Conservation (phyloP, 2,797 vertebrate species). For the Eptatretus atami region DNA sequence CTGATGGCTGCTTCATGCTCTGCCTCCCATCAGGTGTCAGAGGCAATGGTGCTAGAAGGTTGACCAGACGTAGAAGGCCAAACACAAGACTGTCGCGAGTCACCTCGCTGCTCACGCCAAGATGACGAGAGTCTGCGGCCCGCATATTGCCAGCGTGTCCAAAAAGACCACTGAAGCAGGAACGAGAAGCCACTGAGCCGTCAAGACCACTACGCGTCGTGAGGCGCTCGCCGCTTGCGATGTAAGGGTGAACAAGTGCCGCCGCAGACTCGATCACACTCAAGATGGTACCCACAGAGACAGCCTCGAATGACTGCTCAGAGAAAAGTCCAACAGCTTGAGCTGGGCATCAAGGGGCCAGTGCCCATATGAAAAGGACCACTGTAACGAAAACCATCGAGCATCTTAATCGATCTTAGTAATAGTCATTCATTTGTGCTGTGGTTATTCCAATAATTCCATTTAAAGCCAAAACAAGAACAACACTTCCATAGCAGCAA, state of each 20-base stretch:
- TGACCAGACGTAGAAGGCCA: conserved; percentile 72
- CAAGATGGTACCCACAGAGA: conserved; percentile 70
- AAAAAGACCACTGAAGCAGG: conserved; percentile 84
- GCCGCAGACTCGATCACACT: conserved; percentile 85
- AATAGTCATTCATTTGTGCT: no score
- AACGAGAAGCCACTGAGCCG: conserved; percentile 71
- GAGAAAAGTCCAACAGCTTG: conserved; percentile 73
- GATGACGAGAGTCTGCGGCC: conserved; percentile 58
- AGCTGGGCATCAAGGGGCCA: conserved; percentile 80
- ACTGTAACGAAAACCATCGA: conserved; percentile 14
- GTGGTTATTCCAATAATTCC: no score
- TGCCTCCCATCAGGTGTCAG: conserved; percentile 69
- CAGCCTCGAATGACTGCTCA: conserved; percentile 88
- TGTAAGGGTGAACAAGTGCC: conserved; percentile 88
- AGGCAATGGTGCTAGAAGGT: conserved; percentile 64
- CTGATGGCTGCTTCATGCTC: conserved; percentile 14
- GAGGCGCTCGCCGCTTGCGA: conserved; percentile 83
- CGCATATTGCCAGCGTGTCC: conserved; percentile 70
- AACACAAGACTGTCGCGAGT: conserved; percentile 95
- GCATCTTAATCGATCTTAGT: no score
- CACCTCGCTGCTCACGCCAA: conserved; percentile 61
- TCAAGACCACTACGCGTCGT: conserved; percentile 84
- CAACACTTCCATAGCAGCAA: no score
- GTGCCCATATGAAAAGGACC: conserved; percentile 83
- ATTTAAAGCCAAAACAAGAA: no score